Evolutionary conservation across 2,888 invertebrate genomes (phyloP).

Genomic region (Dermolepida albohirtum): DNA sequence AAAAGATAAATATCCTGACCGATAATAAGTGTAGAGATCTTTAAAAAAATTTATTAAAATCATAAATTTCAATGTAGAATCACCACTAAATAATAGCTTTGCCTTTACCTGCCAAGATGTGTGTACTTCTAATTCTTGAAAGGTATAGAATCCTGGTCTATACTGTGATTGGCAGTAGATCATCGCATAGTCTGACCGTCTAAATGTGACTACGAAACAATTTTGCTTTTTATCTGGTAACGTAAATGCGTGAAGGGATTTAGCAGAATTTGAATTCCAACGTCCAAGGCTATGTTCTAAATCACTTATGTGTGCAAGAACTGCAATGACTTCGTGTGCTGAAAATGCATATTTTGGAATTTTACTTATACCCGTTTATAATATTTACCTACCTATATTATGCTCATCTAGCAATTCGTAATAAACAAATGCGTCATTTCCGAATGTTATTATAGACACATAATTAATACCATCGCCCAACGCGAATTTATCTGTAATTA

Average conservation of each 20-base stretch:
- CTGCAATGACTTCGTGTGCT: not conserved
- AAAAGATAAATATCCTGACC: conserved; percentile 49
- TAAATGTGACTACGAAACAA: conserved; percentile 52
- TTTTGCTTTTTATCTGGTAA: conserved; percentile 48
- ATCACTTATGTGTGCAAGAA: not conserved
- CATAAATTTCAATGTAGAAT: not conserved
- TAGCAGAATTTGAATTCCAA: conserved; percentile 52
- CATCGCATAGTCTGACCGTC: conserved; percentile 16
- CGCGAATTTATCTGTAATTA: conserved; percentile 4
- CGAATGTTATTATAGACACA: not conserved
- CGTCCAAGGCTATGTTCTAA: conserved; percentile 33
- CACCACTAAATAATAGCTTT: too few relatives aligned
- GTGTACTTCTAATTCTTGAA: conserved; percentile 31
- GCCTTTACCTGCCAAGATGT: conserved; percentile 10
- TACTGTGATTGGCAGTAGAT: conserved; percentile 32
- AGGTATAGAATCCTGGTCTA: conserved; percentile 1
- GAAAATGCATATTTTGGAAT: not conserved
- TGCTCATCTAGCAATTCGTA: not conserved
- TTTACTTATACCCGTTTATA: not conserved
- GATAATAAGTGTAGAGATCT: conserved; percentile 52
- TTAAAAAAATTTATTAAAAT: conserved; percentile 42
- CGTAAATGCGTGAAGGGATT: conserved; percentile 50
- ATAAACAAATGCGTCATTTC: not conserved
- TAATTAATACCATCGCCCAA: conserved; percentile 1
- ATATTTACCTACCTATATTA: not conserved